Evolutionary conservation across 1,140 invertebrate genomes (phyloP).

Genomic region (Brachystomella parvula): DNA sequence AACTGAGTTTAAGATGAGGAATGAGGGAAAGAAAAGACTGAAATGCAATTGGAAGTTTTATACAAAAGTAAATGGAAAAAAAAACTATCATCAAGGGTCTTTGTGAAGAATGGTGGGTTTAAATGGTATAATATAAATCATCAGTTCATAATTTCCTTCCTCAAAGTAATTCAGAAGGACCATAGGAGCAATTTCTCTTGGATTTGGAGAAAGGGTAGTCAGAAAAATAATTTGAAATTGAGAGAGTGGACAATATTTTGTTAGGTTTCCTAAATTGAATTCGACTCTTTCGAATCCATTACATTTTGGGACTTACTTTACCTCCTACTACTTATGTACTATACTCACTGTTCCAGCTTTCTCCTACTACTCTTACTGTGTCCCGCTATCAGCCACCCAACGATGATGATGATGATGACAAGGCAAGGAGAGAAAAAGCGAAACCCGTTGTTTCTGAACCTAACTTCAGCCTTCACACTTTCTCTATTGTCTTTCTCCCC

Average conservation of each 20-base stretch:
- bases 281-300: constrained; percentile 6
- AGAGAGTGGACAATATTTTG: constrained; percentile 11
- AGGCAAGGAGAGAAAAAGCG: no score
- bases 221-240: constrained; percentile 9
- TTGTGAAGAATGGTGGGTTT: neutral
- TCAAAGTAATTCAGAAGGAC: neutral
- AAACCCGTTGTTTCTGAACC: no score
- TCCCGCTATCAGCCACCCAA: no score
- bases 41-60: neutral
- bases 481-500: neutral
- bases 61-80: constrained; percentile 7
- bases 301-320: neutral
- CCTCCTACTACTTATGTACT: no score
- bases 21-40: neutral
- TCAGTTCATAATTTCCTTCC: constrained; percentile 9
- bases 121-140: constrained; percentile 13
- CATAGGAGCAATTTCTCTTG: neutral
- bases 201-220: neutral
- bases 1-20: no score
- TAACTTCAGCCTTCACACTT: neutral
- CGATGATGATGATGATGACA: no score
- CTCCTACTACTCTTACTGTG: no score
- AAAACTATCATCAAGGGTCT: constrained; percentile 3
- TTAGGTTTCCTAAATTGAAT: constrained; percentile 10
- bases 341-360: no score